phyloP scores from a whole-genome alignment of 2,888 invertebrate species.

The Electrophaes corylata region DNA sequence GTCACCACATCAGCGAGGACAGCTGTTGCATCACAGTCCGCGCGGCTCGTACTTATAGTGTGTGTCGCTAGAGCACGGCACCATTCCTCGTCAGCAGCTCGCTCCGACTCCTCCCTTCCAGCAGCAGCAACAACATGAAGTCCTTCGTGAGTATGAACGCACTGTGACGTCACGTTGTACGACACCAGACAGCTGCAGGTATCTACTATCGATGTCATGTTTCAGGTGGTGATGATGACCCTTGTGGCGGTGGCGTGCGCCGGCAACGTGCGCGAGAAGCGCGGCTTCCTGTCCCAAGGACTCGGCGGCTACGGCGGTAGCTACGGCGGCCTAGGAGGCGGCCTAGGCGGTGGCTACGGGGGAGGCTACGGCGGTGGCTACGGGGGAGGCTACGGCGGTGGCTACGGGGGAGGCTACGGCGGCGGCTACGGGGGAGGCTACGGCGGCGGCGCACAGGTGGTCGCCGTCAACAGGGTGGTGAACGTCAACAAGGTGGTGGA shows the following conservation, averaged over 20 bases:
- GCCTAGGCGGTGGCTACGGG: constrained; percentile 22
- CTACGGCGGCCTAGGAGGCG: constrained; percentile 20
- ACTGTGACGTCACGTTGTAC: neutral
- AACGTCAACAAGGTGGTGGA: constrained; percentile 54
- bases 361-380: constrained; percentile 29
- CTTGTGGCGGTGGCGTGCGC: constrained; percentile 38
- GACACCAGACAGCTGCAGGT: neutral
- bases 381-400: constrained; percentile 27
- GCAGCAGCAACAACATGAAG: constrained; percentile 29
- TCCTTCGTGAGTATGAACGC: constrained; percentile 28
- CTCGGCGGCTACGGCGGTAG: constrained; percentile 18
- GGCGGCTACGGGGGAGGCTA: constrained; percentile 31
- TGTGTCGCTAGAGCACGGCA: constrained; percentile 11
- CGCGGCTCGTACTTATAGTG: constrained; percentile 19
- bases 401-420: constrained; percentile 23
- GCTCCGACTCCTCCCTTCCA: constrained; percentile 8
- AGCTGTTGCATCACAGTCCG: constrained; percentile 19
- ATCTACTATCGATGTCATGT: constrained; percentile 23
- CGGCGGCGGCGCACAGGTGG: constrained; percentile 39
- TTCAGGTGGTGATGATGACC: constrained; percentile 36
- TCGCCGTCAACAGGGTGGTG: constrained; percentile 53
- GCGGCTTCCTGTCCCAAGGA: constrained; percentile 38
- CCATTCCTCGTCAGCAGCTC: constrained; percentile 17
- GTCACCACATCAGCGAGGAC: neutral
- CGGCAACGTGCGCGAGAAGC: constrained; percentile 44